These are phyloP conservation scores for Thereva nobilitata DNA, from an alignment of 2,888 invertebrate genomes.

Conservation along the genomic window DNA sequence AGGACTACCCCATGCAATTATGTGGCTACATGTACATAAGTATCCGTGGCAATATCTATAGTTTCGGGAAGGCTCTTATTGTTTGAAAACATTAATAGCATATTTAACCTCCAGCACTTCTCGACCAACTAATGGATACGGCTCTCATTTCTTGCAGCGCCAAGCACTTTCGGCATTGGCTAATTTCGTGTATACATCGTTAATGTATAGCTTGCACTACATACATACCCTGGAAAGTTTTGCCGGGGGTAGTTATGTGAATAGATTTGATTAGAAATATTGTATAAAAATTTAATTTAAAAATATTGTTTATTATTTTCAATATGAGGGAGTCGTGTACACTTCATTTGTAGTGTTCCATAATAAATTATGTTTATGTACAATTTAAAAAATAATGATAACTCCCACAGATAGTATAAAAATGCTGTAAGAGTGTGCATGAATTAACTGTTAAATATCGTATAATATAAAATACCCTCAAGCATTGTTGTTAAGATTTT, in stretches of 20 bases:
- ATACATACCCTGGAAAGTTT: too few relatives aligned
- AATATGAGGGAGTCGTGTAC: too few relatives aligned
- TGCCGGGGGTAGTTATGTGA: too few relatives aligned
- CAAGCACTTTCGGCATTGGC: slow-evolving; percentile 30
- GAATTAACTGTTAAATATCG: slow-evolving; percentile 41
- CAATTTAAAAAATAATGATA: too few relatives aligned
- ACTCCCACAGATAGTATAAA: too few relatives aligned
- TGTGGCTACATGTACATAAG: slow-evolving; percentile 11
- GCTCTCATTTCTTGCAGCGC: slow-evolving; percentile 19
- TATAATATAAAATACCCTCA: slow-evolving; percentile 35
- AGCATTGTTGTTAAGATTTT: slow-evolving; percentile 28
- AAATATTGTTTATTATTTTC: too few relatives aligned
- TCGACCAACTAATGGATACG: slow-evolving; percentile 32
- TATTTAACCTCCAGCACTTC: slow-evolving; percentile 31
- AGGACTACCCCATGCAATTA: slow-evolving; percentile 12
- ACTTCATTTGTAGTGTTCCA: too few relatives aligned
- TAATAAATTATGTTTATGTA: too few relatives aligned
- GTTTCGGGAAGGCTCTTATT: slow-evolving; percentile 14
- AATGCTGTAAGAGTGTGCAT: slow-evolving; percentile 5
- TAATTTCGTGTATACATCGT: slow-evolving; percentile 11
- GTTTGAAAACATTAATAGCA: slow-evolving; percentile 33
- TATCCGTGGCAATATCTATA: slow-evolving; percentile 7
- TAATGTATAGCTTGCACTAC: too few relatives aligned
- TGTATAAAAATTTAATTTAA: too few relatives aligned
- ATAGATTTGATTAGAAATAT: too few relatives aligned